Evolutionary conservation across 2,113 vertebrate species (phyloP).

Genomic region (Amblyornis subalaris): DNA sequence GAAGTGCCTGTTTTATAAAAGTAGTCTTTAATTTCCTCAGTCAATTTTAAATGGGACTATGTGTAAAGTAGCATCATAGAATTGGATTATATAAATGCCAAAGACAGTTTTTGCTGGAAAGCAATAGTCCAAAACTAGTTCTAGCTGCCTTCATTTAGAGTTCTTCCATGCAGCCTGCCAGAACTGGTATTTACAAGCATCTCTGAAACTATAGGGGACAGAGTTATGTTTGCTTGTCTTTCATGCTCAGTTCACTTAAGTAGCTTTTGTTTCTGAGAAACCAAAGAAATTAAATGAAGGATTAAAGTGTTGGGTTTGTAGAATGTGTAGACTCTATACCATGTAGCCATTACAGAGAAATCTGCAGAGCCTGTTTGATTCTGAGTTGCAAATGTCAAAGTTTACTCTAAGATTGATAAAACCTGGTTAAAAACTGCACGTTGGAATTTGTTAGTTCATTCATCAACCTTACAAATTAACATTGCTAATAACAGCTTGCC

Average conservation of each 20-base stretch:
- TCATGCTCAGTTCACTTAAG: not conserved
- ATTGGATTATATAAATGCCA: not conserved
- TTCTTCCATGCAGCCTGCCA: not conserved
- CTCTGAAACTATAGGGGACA: not conserved
- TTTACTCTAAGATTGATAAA: not conserved
- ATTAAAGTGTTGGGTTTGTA: not conserved
- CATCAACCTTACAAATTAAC: not conserved
- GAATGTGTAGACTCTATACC: not conserved
- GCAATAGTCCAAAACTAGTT: constrained; percentile 10
- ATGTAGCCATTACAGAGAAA: not conserved
- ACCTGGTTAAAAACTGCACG: not conserved
- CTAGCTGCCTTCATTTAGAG: constrained; percentile 4
- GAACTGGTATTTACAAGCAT: constrained; percentile 7
- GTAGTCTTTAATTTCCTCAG: not conserved
- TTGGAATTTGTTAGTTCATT: not conserved
- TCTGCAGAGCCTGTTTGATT: not conserved
- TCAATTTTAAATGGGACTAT: not conserved
- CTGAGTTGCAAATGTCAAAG: not conserved
- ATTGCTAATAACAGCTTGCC: not conserved
- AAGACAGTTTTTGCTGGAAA: constrained; percentile 4
- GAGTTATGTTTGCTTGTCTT: constrained; percentile 8
- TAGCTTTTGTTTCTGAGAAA: constrained; percentile 20
- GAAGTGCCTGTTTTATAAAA: constrained; percentile 4
- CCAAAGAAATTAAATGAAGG: constrained; percentile 12
- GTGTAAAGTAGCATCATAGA: constrained; percentile 17